Conservation (phyloP, 2,888 invertebrate species). For the Latheticus oryzae region DNA sequence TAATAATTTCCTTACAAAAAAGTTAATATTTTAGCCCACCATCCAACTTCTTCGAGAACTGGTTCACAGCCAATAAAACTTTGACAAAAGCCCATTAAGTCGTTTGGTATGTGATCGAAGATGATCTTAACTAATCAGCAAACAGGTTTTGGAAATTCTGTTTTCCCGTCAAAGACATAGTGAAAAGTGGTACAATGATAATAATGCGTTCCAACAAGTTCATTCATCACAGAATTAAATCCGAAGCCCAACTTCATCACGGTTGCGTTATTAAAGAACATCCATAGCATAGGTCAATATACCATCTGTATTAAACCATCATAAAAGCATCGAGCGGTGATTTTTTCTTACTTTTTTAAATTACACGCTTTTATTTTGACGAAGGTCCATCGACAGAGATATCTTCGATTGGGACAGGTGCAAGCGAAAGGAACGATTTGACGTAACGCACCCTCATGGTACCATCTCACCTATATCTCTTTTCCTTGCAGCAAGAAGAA, state of each 20-base stretch:
- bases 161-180: no score
- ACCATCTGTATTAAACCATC: conserved; percentile 41
- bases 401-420: conserved; percentile 17
- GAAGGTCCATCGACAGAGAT: conserved; percentile 11
- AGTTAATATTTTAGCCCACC: conserved; percentile 3
- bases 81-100: conserved; percentile 17
- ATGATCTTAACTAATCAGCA: conserved; percentile 13
- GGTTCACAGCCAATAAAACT: conserved; percentile 14
- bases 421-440: conserved; percentile 23
- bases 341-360: conserved; percentile 21
- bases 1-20: no score
- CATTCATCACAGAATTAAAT: conserved; percentile 35
- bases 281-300: conserved; percentile 39
- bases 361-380: conserved; percentile 32
- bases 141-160: conserved; percentile 25
- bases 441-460: conserved; percentile 31
- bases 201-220: conserved; percentile 1
- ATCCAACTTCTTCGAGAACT: not conserved
- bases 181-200: conserved; percentile 2
- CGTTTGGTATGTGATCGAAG: conserved; percentile 5
- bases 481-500: not conserved
- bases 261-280: conserved; percentile 23
- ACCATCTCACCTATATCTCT: conserved; percentile 4
- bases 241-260: conserved; percentile 18
- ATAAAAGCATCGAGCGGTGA: conserved; percentile 33